Evolutionary conservation across 1,140 invertebrate species (phyloP).

Genomic region (Aphidius gifuensis): DNA sequence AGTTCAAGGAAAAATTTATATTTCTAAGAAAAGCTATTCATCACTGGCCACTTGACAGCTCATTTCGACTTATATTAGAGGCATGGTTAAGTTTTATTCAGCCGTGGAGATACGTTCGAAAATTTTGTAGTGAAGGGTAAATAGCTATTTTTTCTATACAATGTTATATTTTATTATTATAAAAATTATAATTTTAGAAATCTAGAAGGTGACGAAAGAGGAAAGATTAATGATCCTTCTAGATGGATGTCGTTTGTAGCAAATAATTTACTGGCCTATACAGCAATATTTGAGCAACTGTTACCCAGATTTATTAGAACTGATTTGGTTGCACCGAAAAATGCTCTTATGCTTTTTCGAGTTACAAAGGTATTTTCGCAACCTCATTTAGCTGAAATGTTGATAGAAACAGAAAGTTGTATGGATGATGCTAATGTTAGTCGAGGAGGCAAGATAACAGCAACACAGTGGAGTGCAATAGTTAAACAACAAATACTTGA

Average conservation of each 20-base stretch:
- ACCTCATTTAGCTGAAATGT: slow-evolving; percentile 53
- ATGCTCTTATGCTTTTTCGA: slow-evolving; percentile 87
- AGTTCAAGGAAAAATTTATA: slow-evolving; percentile 78
- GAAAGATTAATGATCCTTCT: slow-evolving; percentile 48
- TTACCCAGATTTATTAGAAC: slow-evolving; percentile 77
- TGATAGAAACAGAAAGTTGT: slow-evolving; percentile 54
- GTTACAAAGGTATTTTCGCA: slow-evolving; percentile 71
- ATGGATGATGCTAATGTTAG: slow-evolving; percentile 48
- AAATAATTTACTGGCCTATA: slow-evolving; percentile 87
- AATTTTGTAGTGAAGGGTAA: slow-evolving; percentile 7
- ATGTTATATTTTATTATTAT: not conserved
- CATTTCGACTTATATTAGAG: slow-evolving; percentile 86
- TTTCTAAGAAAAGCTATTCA: slow-evolving; percentile 82
- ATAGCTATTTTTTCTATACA: not conserved
- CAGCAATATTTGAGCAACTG: slow-evolving; percentile 79
- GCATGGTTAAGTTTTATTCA: slow-evolving; percentile 94
- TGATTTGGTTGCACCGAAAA: slow-evolving; percentile 81
- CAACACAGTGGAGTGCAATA: slow-evolving; percentile 54
- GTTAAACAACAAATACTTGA: slow-evolving; percentile 64
- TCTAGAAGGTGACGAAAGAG: slow-evolving; percentile 48
- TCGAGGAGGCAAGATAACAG: slow-evolving; percentile 35
- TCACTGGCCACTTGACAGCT: slow-evolving; percentile 90
- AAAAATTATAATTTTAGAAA: slow-evolving; percentile 30
- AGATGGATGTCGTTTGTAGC: slow-evolving; percentile 78
- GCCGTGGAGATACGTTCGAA: slow-evolving; percentile 81